Base-by-base conservation (phyloP, 1,140 invertebrate genomes). In the Drosophila navojoa region DNA sequence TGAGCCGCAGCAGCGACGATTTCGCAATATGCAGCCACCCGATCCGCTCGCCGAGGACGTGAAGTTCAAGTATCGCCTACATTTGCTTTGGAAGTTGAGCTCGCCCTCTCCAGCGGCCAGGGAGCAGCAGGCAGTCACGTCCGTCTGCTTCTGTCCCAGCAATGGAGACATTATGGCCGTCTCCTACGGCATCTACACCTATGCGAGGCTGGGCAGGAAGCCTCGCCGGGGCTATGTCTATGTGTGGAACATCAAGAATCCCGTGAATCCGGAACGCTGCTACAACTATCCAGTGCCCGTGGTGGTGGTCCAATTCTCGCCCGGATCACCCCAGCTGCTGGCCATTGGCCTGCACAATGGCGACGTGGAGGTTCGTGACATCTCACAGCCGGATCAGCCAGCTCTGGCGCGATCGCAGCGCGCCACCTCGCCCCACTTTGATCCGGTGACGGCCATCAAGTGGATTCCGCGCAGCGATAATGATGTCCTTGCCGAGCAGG, bases 211-310 rank as follows among this genome's bases (percentile, higher is more conserved):
- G 6, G 10, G 27, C 9, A 27, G 38, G 11, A 9, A 49, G 15
- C 50, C 72, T 0, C 52, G 72, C 0, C 61, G 16, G 32, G 74
- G 81, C 10, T 62, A 59, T 42, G 93, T 98, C 1, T 94, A 95
- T 50, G 93, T 97, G 70, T 98, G 96, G 96, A 95, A 94, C 71
- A 95, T 97, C 0, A 98, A 98, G 93, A 98, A 98, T 92, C 97
- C 97, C 0, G 94, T 94, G 9, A 95, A 96, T 79, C 97, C 97
- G 0, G 97, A 97, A 89, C 93, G 95, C 73, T 81, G 94, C 0
- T 97, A 95, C 81, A 67, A 92, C 7, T 97, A 97, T 70, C 82
- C 94, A 10, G 94, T 93, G 74, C 94, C 96, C 0, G 94, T 98
- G 0, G 96, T 96, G 19, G 94, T 94, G 42, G 91, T 98, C 1